These are phyloP conservation scores for Meliscaeva auricollis DNA, from an alignment of 2,888 invertebrate species.

Conservation along the genomic window DNA sequence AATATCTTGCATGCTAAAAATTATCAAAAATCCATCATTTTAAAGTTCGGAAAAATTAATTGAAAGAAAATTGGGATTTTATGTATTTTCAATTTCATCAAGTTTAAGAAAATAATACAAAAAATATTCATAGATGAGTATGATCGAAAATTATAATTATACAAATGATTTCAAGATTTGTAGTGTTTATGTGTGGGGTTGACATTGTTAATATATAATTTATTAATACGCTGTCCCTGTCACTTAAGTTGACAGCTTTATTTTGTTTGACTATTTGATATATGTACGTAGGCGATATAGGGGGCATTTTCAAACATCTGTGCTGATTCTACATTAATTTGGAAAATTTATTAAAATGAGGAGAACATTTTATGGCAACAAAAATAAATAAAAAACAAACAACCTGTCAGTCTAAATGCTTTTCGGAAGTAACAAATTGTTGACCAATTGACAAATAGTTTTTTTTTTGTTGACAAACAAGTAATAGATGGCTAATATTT, in stretches of 20 bases:
- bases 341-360: background rate
- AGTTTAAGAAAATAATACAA: too few species aligned
- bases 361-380: background rate
- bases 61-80: too few species aligned
- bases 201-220: constrained; percentile 8
- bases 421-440: background rate
- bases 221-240: constrained; percentile 13
- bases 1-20: background rate
- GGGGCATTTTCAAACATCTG: background rate
- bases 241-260: constrained; percentile 22
- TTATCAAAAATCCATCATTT: background rate
- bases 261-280: background rate
- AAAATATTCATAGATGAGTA: too few species aligned
- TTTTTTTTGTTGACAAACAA: too few species aligned
- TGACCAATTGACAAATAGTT: too few species aligned
- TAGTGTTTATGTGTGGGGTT: background rate
- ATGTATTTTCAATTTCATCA: too few species aligned
- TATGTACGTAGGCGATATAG: constrained; percentile 10
- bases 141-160: background rate
- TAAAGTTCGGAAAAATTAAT: background rate
- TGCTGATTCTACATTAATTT: background rate
- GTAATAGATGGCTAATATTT: too few species aligned
- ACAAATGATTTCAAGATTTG: background rate
- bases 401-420: background rate
- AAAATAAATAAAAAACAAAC: background rate